phyloP scores from a whole-genome alignment of 2,797 vertebrate genomes.

The Australoheros facetus region DNA sequence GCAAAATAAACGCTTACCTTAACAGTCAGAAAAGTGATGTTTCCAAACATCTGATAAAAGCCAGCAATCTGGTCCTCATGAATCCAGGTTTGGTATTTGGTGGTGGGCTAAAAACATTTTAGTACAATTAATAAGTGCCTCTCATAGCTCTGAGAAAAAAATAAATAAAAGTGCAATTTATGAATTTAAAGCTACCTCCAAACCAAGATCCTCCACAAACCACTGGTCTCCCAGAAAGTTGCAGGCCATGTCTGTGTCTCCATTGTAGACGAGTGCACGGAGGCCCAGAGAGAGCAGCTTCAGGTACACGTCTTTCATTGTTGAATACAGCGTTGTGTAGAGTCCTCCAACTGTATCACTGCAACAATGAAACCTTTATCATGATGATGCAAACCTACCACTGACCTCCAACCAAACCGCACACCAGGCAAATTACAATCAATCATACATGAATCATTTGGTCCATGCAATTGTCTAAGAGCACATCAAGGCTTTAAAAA shows the following conservation, averaged over 20 bases:
- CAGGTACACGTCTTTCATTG: slow-evolving; percentile 74
- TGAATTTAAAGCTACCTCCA: slow-evolving; percentile 59
- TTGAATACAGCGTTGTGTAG: slow-evolving; percentile 68
- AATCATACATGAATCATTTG: neutral
- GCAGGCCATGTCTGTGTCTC: slow-evolving; percentile 86
- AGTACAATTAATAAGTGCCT: neutral
- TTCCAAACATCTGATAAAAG: slow-evolving; percentile 81
- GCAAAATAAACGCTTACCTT: slow-evolving; percentile 70
- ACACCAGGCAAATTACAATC: neutral
- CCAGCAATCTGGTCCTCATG: slow-evolving; percentile 79
- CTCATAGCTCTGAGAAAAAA: neutral
- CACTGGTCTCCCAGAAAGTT: slow-evolving; percentile 85
- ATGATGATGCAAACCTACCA: neutral
- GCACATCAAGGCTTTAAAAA: neutral
- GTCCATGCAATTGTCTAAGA: neutral
- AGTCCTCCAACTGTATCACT: slow-evolving; percentile 66
- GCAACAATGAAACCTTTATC: neutral
- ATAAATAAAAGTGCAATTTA: neutral
- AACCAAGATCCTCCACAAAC: slow-evolving; percentile 82
- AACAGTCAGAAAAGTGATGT: slow-evolving; percentile 82
- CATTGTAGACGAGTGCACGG: slow-evolving; percentile 81
- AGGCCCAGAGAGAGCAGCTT: slow-evolving; percentile 78
- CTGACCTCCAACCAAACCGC: too few species aligned
- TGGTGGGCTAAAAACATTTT: slow-evolving; percentile 65
- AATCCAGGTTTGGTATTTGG: slow-evolving; percentile 72